A percentile compares a stretch with the other conserved stretches of the same genome.
Evolutionary conservation across 2,797 vertebrate genomes (phyloP).

Genomic region (Clarias laeviceps): DNA sequence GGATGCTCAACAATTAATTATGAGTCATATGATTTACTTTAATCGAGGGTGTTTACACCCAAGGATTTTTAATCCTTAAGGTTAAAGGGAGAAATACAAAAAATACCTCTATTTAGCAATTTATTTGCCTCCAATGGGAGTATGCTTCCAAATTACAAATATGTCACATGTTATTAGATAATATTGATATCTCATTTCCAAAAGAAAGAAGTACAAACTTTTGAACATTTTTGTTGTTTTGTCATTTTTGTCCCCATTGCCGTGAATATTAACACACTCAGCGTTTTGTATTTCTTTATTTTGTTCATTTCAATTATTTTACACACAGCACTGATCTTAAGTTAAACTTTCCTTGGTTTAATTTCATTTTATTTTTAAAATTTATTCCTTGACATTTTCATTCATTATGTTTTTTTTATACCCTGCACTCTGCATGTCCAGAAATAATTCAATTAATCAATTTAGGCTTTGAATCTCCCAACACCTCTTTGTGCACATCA

Average conservation of each 20-base stretch:
- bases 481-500: conserved; percentile 63
- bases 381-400: neutral
- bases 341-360: neutral
- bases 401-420: neutral
- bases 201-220: neutral
- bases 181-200: neutral
- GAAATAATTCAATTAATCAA: conserved; percentile 69
- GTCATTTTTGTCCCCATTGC: neutral
- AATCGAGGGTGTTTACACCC: neutral
- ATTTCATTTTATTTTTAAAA: conserved; percentile 19
- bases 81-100: neutral
- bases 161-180: neutral
- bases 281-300: neutral
- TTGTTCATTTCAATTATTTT: neutral
- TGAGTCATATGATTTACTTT: neutral
- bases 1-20: neutral
- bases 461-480: conserved; percentile 67
- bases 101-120: neutral
- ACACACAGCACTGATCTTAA: no score
- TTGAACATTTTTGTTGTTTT: neutral
- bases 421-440: conserved; percentile 7
- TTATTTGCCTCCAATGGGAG: neutral
- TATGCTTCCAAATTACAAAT: neutral
- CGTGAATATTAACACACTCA: neutral
- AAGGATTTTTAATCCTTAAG: neutral